These are phyloP conservation scores for Apteryx owenii DNA, from an alignment of 2,113 vertebrate genomes.

Conservation along the genomic window DNA sequence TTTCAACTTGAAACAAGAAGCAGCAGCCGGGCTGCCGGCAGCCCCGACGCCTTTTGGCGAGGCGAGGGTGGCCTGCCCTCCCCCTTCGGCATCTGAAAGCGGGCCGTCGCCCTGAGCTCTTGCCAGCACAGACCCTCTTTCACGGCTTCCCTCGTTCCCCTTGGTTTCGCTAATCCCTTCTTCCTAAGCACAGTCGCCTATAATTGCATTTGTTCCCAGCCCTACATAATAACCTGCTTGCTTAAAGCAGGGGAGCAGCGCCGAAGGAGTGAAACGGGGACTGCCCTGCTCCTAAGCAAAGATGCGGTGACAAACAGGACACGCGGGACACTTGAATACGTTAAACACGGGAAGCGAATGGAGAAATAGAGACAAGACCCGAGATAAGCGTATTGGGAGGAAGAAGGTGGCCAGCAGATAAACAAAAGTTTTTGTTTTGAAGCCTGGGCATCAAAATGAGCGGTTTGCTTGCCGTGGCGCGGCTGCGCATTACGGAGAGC, in stretches of 20 bases:
- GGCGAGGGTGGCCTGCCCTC: too few relatives aligned
- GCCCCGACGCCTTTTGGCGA: too few relatives aligned
- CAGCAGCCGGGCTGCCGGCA: too few relatives aligned
- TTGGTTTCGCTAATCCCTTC: not conserved
- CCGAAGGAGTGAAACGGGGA: not conserved
- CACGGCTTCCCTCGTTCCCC: not conserved
- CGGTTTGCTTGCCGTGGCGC: rapidly evolving
- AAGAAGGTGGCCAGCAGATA: not conserved
- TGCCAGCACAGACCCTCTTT: not conserved
- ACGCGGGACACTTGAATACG: not conserved
- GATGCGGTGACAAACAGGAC: not conserved
- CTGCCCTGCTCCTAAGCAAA: not conserved
- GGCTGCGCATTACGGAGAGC: not conserved
- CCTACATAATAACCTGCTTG: not conserved
- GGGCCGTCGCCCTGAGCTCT: not conserved
- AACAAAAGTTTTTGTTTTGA: not conserved
- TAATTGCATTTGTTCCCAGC: not conserved
- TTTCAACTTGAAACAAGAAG: too few relatives aligned
- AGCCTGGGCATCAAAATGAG: not conserved
- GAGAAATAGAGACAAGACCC: not conserved
- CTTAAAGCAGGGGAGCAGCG: not conserved
- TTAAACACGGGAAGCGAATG: not conserved
- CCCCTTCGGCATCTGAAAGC: too few relatives aligned
- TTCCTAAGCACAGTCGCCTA: not conserved
- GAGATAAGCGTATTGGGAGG: not conserved